Conservation (phyloP, 1,140 invertebrate genomes). For the Cylas formicarius region DNA sequence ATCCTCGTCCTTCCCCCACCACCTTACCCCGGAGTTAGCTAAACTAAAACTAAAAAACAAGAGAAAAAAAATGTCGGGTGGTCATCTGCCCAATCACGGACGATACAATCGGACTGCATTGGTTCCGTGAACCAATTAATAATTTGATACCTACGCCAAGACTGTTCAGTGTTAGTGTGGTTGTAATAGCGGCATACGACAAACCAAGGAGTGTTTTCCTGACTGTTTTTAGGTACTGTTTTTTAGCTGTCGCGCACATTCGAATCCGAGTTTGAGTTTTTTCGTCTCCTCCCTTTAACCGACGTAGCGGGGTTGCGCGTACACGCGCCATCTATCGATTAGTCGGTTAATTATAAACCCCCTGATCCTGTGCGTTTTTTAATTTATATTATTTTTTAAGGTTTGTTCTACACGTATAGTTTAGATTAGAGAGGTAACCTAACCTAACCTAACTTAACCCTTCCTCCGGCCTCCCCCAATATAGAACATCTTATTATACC, state of each 20-base stretch:
- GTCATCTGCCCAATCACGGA: constrained; percentile 32
- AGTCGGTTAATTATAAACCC: not conserved
- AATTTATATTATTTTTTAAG: constrained; percentile 31
- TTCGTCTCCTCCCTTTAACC: not conserved
- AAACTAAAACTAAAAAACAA: constrained; percentile 17
- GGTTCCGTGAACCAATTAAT: constrained; percentile 37
- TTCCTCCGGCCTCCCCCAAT: no score
- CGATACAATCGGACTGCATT: constrained; percentile 32
- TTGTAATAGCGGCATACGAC: constrained; percentile 19
- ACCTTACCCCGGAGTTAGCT: constrained; percentile 7
- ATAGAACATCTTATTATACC: constrained; percentile 7
- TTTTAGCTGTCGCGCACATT: constrained; percentile 15
- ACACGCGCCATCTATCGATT: not conserved
- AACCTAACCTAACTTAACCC: no score
- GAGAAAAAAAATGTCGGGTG: constrained; percentile 24
- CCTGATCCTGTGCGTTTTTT: constrained; percentile 8
- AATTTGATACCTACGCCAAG: constrained; percentile 10
- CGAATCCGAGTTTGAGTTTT: constrained; percentile 14
- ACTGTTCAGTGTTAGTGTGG: constrained; percentile 30
- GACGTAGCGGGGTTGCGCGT: not conserved
- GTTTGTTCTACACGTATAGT: constrained; percentile 24
- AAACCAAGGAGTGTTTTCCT: constrained; percentile 32
- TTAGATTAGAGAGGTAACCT: no score
- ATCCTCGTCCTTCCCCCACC: constrained; percentile 2
- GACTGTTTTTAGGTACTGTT: constrained; percentile 33